phyloP scores from a whole-genome alignment of 2,888 invertebrate genomes.

The Apomyelois bistriatella region DNA sequence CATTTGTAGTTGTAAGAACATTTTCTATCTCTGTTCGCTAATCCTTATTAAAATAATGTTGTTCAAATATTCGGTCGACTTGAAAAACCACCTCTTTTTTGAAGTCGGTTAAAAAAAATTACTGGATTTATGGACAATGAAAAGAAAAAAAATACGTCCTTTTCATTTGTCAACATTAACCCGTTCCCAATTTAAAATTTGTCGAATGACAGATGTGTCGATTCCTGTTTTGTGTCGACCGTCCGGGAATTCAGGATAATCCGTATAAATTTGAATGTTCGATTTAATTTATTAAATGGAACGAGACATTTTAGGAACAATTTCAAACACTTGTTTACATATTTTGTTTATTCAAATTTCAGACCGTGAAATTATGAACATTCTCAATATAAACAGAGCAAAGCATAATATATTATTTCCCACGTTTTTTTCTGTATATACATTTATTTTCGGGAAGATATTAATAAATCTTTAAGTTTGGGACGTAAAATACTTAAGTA shows the following conservation, averaged over 20 bases:
- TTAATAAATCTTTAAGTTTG: too few relatives aligned
- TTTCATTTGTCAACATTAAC: neutral
- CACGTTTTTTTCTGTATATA: too few relatives aligned
- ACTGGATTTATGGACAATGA: too few relatives aligned
- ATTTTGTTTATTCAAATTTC: conserved; percentile 1
- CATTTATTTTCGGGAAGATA: too few relatives aligned
- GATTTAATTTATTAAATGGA: neutral
- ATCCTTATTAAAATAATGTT: too few relatives aligned
- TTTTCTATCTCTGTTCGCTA: too few relatives aligned
- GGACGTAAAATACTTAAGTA: too few relatives aligned
- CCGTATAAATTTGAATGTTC: conserved; percentile 12
- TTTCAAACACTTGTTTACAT: neutral
- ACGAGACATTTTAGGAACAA: neutral
- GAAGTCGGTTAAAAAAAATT: too few relatives aligned
- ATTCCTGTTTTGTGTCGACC: neutral
- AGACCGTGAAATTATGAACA: neutral
- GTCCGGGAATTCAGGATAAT: neutral
- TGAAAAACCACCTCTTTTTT: too few relatives aligned
- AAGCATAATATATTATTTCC: too few relatives aligned
- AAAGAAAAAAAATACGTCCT: neutral
- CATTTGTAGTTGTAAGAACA: too few relatives aligned
- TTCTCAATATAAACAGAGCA: neutral
- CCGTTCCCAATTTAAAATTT: neutral
- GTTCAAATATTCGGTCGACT: too few relatives aligned
- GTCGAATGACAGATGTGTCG: neutral